Evolutionary conservation across 2,113 vertebrate species (phyloP), one percentile per base, ranked within the genome.

Genomic region (Tragelaphus buxtoni): DNA sequence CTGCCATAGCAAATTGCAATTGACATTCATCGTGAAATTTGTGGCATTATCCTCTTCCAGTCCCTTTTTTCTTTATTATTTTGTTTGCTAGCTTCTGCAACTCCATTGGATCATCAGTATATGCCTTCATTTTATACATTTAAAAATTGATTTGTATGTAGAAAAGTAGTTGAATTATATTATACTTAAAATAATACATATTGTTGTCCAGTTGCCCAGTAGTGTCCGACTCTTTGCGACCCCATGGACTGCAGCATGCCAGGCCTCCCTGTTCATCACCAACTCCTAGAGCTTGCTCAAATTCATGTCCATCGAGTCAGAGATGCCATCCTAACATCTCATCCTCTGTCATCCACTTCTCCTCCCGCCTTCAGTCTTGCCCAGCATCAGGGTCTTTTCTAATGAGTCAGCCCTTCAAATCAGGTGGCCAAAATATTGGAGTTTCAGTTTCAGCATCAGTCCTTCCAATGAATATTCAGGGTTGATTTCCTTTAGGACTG

Each of bases 191-290:
- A 69, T 65, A 55, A 65, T 53, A 86, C 9, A 12, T 45, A 72
- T 88, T 82, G 86, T 89, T 35, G 65, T 69, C 22, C 65, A 69
- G 65, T 69, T 39, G 65, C 18, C n/a, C 65, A 69, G 18, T 3
- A 11, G 2, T 69, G 18, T 39, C 20, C 0, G 0, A 69, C n/a
- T 69, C n/a, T 69, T 69, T 69, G n/a, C 0, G 18, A 69, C 65
- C 65, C n/a, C 65, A 22, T 69, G 65, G n/a, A 69, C 65, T 69
- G 35, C n/a, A 39, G n/a, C 65, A 39, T 5, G 6, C n/a, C 65
- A 39, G 65, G 18, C n/a, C 39, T 69, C n/a, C 22, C n/a, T 69
- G 65, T 69, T n/a, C 9, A 69, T 69, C 65, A 69, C 65, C 65
- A 69, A 39, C 65, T 39, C 65, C 65, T 18, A 39, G 65, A 22